phyloP scores from a whole-genome alignment of 2,888 invertebrate genomes.

The Nemoura dubitans region DNA sequence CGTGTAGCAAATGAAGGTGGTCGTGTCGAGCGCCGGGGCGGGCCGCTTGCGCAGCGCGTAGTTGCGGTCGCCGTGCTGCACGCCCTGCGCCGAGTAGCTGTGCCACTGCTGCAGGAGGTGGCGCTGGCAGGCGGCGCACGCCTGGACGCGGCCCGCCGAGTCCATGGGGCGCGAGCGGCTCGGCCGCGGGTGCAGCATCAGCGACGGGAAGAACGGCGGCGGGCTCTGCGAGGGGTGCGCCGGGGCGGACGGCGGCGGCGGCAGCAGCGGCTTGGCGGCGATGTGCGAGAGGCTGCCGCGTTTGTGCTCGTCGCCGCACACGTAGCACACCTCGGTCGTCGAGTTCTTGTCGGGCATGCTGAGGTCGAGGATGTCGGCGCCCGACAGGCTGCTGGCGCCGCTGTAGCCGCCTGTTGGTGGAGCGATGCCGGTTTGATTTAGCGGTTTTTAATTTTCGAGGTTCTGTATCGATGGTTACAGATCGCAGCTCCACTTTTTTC shows the following conservation, averaged over 20 bases:
- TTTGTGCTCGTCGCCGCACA: slow-evolving; percentile 88
- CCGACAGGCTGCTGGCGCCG: slow-evolving; percentile 60
- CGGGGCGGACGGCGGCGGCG: slow-evolving; percentile 56
- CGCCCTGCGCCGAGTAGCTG: slow-evolving; percentile 74
- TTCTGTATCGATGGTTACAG: too few relatives aligned
- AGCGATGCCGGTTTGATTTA: too few relatives aligned
- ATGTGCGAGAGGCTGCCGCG: slow-evolving; percentile 81
- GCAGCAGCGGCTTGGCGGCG: slow-evolving; percentile 66
- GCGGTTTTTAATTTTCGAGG: too few relatives aligned
- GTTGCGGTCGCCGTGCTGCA: slow-evolving; percentile 79
- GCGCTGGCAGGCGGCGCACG: slow-evolving; percentile 85
- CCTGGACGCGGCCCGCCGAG: slow-evolving; percentile 75
- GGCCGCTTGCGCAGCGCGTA: slow-evolving; percentile 83
- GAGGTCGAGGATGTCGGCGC: slow-evolving; percentile 85
- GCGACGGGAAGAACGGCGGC: slow-evolving; percentile 60
- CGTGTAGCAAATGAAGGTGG: slow-evolving; percentile 88
- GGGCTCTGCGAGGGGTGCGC: slow-evolving; percentile 52
- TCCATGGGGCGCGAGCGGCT: slow-evolving; percentile 88
- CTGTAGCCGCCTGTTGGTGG: slow-evolving; percentile 45
- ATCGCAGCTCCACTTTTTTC: too few relatives aligned
- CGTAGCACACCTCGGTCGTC: slow-evolving; percentile 88
- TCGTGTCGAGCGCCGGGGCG: slow-evolving; percentile 69
- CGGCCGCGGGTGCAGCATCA: slow-evolving; percentile 81
- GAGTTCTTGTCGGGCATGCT: slow-evolving; percentile 94
- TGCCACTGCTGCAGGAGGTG: slow-evolving; percentile 91